Percentiles rank a stretch among this genome's conserved stretches.
phyloP scores from a whole-genome alignment of 2,888 invertebrate genomes.

The Dromius quadrimaculatus region DNA sequence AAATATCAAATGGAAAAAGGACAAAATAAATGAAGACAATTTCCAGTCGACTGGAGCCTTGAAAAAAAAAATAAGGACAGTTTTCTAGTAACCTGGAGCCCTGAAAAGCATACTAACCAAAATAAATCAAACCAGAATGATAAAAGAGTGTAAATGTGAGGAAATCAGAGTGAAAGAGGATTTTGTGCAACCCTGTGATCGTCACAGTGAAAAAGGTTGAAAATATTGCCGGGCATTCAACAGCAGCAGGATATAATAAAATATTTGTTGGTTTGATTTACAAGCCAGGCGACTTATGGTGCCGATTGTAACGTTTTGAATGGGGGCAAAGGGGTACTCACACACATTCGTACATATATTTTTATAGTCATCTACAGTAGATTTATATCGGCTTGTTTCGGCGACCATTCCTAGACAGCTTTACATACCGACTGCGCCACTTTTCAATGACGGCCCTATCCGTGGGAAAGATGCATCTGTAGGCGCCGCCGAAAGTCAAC shows the following conservation, averaged over 20 bases:
- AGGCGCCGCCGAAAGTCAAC: not conserved
- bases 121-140: not conserved
- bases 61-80: no score
- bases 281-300: constrained; percentile 47
- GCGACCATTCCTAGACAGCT: constrained; percentile 42
- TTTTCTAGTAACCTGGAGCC: no score
- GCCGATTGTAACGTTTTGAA: constrained; percentile 37
- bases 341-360: not conserved
- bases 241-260: constrained; percentile 50
- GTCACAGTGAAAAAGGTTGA: constrained; percentile 4
- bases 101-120: no score
- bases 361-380: not conserved
- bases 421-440: constrained; percentile 13
- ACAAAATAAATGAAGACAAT: no score
- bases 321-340: not conserved
- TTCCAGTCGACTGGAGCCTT: no score
- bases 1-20: no score
- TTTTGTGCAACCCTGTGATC: constrained; percentile 31
- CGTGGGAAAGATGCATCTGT: not conserved
- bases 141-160: not conserved
- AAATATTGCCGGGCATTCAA: constrained; percentile 31
- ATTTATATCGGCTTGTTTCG: constrained; percentile 1
- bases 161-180: no score
- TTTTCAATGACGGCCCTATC: not conserved
- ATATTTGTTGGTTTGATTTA: constrained; percentile 47